phyloP scores from a whole-genome alignment of 2,888 invertebrate genomes.

The Seira sanloemensis region DNA sequence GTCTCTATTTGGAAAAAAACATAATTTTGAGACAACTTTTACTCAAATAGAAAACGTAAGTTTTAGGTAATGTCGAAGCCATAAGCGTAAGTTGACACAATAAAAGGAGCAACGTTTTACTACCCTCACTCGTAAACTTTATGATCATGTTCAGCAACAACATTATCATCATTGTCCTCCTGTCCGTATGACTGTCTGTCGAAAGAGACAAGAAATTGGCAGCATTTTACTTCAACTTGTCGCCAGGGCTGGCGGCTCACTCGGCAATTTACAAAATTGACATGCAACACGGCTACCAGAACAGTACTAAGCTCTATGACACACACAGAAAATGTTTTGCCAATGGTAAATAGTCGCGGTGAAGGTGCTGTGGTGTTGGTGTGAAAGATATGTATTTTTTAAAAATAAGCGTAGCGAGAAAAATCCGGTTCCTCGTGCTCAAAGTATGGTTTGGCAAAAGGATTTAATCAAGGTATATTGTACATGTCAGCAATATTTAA shows the following conservation, averaged over 20 bases:
- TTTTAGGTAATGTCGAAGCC: background rate
- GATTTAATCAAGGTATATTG: background rate
- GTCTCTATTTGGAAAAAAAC: background rate
- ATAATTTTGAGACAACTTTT: background rate
- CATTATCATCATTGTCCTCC: background rate
- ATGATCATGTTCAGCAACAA: conserved; percentile 19
- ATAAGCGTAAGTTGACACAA: conserved; percentile 9
- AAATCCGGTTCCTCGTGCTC: conserved; percentile 9
- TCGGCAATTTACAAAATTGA: conserved; percentile 7
- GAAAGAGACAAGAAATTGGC: background rate
- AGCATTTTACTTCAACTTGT: background rate
- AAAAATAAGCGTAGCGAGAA: background rate
- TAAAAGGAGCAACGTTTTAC: conserved; percentile 7
- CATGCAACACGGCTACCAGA: background rate
- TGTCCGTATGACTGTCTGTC: background rate
- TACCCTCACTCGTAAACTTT: background rate
- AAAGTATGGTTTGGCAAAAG: background rate
- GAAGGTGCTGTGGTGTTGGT: too few relatives aligned
- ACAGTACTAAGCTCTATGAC: background rate
- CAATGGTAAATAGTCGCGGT: too few relatives aligned
- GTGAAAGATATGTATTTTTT: too few relatives aligned
- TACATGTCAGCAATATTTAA: conserved; percentile 8
- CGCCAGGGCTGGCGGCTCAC: background rate
- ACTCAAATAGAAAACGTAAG: background rate
- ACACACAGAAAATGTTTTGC: too few relatives aligned